Evolutionary conservation across 2,113 vertebrate species (phyloP).

Genomic region (Pan troglodytes): NHGRI_mPanTro3-v2.1_pri NC_086016.1:50581501-50582000

Average conservation of each 20-base stretch:
- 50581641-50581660: accelerated
- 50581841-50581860: background rate
- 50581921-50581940: background rate
- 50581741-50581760: accelerated
- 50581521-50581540: accelerated
- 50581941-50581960: background rate
- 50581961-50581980: accelerated
- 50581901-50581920: background rate
- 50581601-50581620: accelerated
- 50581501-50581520: accelerated
- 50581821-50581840: background rate
- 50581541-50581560: background rate
- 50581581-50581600: accelerated
- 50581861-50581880: background rate
- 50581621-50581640: accelerated
- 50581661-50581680: accelerated
- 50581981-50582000: accelerated
- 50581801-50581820: background rate
- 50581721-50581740: accelerated
- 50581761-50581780: accelerated
- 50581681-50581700: accelerated
- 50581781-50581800: accelerated
- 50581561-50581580: accelerated
- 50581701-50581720: accelerated
- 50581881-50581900: background rate